phyloP scores from a whole-genome alignment of 2,888 invertebrate genomes.

The Aporophyla nigra region DNA sequence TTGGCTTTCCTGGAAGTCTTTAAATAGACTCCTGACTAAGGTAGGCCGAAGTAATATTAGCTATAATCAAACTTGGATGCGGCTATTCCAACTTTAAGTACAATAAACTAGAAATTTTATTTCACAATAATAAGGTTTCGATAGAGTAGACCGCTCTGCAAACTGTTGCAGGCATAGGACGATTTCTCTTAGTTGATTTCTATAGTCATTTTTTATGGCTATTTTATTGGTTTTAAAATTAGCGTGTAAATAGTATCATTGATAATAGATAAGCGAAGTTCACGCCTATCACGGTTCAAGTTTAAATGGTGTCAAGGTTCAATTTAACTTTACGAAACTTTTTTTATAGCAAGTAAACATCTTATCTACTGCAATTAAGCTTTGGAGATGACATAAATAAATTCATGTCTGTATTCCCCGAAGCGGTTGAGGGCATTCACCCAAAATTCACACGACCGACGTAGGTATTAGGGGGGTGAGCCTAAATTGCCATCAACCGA shows the following conservation, averaged over 20 bases:
- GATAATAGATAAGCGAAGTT: slow-evolving; percentile 43
- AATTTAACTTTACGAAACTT: slow-evolving; percentile 21
- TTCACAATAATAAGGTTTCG: slow-evolving; percentile 31
- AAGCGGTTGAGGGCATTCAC: not conserved
- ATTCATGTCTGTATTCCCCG: not conserved
- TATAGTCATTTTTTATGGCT: slow-evolving; percentile 26
- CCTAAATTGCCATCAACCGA: not conserved
- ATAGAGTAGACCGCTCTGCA: slow-evolving; percentile 12
- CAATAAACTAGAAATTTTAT: not conserved
- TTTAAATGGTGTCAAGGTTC: slow-evolving; percentile 49
- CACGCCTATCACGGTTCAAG: slow-evolving; percentile 47
- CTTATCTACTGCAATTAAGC: not conserved
- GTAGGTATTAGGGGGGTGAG: not conserved
- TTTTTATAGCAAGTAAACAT: not conserved
- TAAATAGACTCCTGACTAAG: too few species aligned
- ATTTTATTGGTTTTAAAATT: slow-evolving; percentile 32
- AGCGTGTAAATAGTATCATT: slow-evolving; percentile 48
- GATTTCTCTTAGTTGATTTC: slow-evolving; percentile 51
- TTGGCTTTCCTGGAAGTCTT: too few species aligned
- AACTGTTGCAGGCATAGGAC: slow-evolving; percentile 38
- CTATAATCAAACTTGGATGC: not conserved
- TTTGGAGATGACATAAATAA: not conserved
- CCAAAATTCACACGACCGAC: too few species aligned
- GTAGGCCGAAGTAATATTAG: not conserved
- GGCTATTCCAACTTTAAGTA: not conserved